Percentiles rank a stretch among this genome's conserved stretches.
These are phyloP conservation scores for Phalacrocorax aristotelis DNA, from an alignment of 2,113 vertebrate genomes.

Conservation along the genomic window DNA sequence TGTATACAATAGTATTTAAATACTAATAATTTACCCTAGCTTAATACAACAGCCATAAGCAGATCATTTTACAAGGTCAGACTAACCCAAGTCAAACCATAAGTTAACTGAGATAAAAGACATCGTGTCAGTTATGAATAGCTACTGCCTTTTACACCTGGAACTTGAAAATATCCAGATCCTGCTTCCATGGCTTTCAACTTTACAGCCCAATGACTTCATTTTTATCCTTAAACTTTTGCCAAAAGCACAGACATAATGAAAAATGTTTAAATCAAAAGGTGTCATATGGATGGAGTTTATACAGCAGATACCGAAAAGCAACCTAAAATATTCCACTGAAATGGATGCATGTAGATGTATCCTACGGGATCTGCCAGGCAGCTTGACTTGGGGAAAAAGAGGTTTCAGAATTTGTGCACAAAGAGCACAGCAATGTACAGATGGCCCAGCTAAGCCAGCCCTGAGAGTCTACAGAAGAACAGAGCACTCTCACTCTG, in stretches of 20 bases:
- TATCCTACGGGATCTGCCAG: not conserved
- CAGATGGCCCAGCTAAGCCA: not conserved
- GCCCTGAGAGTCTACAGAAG: not conserved
- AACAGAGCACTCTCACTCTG: not conserved
- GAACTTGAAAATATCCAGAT: not conserved
- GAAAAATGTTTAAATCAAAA: not conserved
- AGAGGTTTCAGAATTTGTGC: not conserved
- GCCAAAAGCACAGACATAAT: not conserved
- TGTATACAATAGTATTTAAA: not conserved
- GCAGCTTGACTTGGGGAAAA: not conserved
- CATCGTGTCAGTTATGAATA: constrained; percentile 22
- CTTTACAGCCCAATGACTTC: not conserved
- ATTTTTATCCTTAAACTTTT: not conserved
- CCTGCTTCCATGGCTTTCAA: not conserved
- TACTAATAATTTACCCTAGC: not conserved
- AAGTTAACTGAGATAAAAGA: constrained; percentile 8
- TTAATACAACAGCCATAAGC: not conserved
- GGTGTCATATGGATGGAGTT: not conserved
- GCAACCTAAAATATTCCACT: not conserved
- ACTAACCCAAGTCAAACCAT: not conserved
- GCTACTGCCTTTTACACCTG: not conserved
- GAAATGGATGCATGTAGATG: not conserved
- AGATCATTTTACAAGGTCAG: constrained; percentile 57
- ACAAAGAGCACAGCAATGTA: not conserved
- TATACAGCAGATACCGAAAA: not conserved